Evolutionary conservation across 2,797 vertebrate genomes (phyloP), one percentile per base, ranked within the genome.

Genomic region (Oceanodroma leucorhoa): DNA sequence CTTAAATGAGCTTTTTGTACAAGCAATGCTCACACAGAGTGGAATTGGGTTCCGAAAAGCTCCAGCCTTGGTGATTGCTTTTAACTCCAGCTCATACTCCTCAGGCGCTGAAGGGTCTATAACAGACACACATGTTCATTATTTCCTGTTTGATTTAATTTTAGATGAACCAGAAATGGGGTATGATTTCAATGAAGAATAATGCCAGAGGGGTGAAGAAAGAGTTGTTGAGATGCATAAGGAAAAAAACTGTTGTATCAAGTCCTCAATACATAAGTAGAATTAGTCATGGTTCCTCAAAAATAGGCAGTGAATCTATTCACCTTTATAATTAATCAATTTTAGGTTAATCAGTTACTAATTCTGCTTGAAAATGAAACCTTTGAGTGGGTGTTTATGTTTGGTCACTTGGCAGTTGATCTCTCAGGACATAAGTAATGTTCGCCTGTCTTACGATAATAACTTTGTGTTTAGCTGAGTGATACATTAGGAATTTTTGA

Each of bases 81-180:
- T 86, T 34, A 72, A 50, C 36, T 91, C 21, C 60, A 79, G 20
- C 66, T 85, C 30, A 8, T 67, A 24, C 22, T 82, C 24, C 34
- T 84, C 60, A 16, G 62, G 58, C 6, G 1, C 24, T 55, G 77
- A 86, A 64, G 55, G 66, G 41, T 87, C 62, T 93, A 2, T 50
- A 79, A 53, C 61, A 80, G 73, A 14, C 40, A 41, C 65, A 54
- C 55, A 32, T 62, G 36, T 64, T 90, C 27, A 22, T 84, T 89
- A 58, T 90, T 95, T 95, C 81, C 55, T 67, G n/a, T 87, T 90
- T 51, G 43, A 62, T 93, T 88, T 77, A 66, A 84, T 89, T 84
- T 92, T 41, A 92, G 67, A 12, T 89, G 75, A 87, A 83, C 32
- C 34, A 80, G 67, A 79, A 89, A 22, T 71, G 81, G 67, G 38